Percentiles rank a stretch among this genome's conserved stretches.
phyloP scores from a whole-genome alignment of 2,888 invertebrate genomes.

The Trichogramma dendrolimi region DNA sequence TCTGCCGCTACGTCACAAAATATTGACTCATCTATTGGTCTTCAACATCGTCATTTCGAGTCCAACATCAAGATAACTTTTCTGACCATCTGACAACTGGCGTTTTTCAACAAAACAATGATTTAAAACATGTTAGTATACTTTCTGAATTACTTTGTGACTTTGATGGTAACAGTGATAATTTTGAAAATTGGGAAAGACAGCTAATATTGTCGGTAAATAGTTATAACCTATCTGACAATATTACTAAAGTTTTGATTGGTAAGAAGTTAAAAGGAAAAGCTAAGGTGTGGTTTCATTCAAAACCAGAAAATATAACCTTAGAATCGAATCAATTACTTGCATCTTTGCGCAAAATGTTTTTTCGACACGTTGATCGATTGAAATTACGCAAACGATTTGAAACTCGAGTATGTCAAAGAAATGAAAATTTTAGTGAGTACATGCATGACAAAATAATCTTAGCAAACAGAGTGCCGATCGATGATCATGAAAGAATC shows the following conservation, averaged over 20 bases:
- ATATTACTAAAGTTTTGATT: not conserved
- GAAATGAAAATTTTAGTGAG: slow-evolving; percentile 11
- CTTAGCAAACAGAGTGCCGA: slow-evolving; percentile 21
- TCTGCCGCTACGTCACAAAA: too few species aligned
- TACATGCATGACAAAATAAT: slow-evolving; percentile 17
- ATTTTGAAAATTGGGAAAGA: not conserved
- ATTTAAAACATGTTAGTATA: not conserved
- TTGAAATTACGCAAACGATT: too few species aligned
- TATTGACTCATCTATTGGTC: too few species aligned
- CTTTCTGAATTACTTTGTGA: not conserved
- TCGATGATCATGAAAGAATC: slow-evolving; percentile 21
- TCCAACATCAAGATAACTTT: too few species aligned
- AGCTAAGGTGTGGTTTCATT: too few species aligned
- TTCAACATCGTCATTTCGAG: too few species aligned
- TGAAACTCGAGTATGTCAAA: slow-evolving; percentile 9
- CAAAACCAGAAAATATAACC: too few species aligned
- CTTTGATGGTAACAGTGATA: not conserved
- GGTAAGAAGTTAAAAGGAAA: not conserved
- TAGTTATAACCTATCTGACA: not conserved
- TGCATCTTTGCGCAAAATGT: too few species aligned
- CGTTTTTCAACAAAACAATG: too few species aligned
- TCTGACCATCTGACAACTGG: too few species aligned
- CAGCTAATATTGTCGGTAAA: not conserved
- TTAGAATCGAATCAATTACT: too few species aligned
- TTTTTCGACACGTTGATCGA: too few species aligned